Conservation (phyloP, 2,113 vertebrate genomes). For the Podarcis cretensis region DNA sequence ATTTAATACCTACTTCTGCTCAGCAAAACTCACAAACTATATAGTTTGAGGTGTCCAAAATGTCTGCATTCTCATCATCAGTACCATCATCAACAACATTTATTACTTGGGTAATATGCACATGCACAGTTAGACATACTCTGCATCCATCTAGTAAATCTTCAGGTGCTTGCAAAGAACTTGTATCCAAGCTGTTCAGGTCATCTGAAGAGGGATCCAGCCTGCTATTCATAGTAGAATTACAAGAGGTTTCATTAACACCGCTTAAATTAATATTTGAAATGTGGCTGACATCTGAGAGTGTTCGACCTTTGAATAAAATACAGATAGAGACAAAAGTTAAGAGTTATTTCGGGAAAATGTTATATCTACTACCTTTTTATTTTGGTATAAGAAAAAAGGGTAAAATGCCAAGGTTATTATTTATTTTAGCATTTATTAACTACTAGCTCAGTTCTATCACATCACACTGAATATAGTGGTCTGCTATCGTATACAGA, state of each 20-base stretch:
- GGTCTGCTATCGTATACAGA: not conserved
- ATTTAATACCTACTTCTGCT: not conserved
- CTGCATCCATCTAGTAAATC: constrained; percentile 95
- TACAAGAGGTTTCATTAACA: constrained; percentile 85
- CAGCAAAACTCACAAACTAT: not conserved
- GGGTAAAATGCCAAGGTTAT: constrained; percentile 21
- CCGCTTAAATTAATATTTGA: constrained; percentile 84
- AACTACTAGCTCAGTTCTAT: not conserved
- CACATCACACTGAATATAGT: not conserved
- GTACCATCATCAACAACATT: no score
- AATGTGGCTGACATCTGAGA: constrained; percentile 93
- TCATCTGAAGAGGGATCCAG: constrained; percentile 81
- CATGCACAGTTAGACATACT: constrained; percentile 72
- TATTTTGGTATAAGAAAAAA: constrained; percentile 6
- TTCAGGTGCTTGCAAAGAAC: constrained; percentile 82
- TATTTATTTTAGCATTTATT: not conserved
- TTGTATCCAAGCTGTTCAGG: constrained; percentile 86
- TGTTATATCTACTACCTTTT: not conserved
- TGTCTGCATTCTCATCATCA: no score
- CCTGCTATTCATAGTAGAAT: constrained; percentile 76
- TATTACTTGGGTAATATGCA: not conserved
- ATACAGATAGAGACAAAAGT: constrained; percentile 23
- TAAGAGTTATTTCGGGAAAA: constrained; percentile 3
- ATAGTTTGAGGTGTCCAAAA: not conserved
- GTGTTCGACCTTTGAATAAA: constrained; percentile 71